phyloP scores from a whole-genome alignment of 2,888 invertebrate species.

The Timema cristinae region DNA sequence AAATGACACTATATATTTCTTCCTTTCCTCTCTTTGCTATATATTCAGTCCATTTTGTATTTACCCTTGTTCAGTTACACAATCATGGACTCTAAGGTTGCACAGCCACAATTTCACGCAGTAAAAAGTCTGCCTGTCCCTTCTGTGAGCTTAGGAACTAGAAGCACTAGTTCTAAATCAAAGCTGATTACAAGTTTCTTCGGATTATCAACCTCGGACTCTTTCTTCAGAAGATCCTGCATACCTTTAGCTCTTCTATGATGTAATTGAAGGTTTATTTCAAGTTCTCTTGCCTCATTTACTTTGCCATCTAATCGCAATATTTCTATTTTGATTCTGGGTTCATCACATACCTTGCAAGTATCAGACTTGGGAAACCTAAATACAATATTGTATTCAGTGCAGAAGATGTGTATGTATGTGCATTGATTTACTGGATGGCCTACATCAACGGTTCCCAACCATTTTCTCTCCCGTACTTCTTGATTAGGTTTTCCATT shows the following conservation, averaged over 20 bases:
- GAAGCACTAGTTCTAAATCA: not conserved
- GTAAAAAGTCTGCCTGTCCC: not conserved
- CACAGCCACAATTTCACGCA: not conserved
- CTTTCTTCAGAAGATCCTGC: not conserved
- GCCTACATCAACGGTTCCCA: too few species aligned
- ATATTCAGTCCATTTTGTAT: not conserved
- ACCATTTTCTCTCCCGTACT: too few species aligned
- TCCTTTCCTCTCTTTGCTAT: not conserved
- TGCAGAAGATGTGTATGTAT: too few species aligned
- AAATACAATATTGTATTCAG: too few species aligned
- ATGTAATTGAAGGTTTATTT: not conserved
- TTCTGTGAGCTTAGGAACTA: not conserved
- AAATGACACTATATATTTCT: not conserved
- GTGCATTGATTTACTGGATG: too few species aligned
- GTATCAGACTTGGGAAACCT: too few species aligned
- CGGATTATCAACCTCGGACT: constrained; percentile 1
- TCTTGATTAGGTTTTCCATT: too few species aligned
- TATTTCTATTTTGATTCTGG: not conserved
- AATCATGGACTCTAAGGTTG: not conserved
- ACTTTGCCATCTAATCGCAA: not conserved
- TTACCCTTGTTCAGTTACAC: not conserved
- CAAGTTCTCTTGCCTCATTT: not conserved
- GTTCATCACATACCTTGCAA: not conserved
- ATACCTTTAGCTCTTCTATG: not conserved
- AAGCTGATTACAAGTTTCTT: not conserved